Evolutionary conservation across 92 coral and sea anemone genomes (phyloP), one percentile per base, ranked within the genome.

Genomic region (Ricordea florida): DNA sequence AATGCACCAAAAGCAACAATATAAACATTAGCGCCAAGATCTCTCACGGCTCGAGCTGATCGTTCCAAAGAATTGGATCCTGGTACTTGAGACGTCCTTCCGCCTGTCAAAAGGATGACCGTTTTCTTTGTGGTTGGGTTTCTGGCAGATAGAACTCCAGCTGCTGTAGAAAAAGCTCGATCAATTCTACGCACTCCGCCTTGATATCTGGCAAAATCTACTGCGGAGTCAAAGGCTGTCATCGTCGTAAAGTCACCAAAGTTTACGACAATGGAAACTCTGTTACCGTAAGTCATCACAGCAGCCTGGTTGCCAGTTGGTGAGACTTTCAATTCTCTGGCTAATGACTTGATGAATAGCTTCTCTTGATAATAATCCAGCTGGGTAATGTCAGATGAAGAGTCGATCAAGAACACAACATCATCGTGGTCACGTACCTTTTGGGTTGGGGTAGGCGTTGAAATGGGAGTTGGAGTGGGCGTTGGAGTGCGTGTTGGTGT

Each of bases 1-100:
- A 66, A 65, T 22, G 84, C 79, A 20, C 97, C 90, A 25, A 93
- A 80, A 11, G 94, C 80, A 15, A 93, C 74, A n/a, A 90, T 68
- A 36, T 69, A 62, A 15, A 82, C 42, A 8, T 32, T 64, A 3
- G 86, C 64, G 8, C 81, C 86, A 64, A 71, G 36, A 14, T 57
- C 29, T 21, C 11, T 29, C 32, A 72, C 30, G 10, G 7, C 6
- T 38, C 29, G 43, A 0, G 38, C 79, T 16, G 79, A 56, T 26
- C 20, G 37, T 18, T 28, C 42, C 7, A 72, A 38, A 5, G 69
- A 43, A 10, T 38, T 36, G 9, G 29, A 22, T 11, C 22, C 79
- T 16, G 68, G 56, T 1, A 55, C 45, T 21, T 42, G 40, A 7
- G 66, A 56, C 32, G 55, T 56, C 0, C 33, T 31, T 17, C 79